Base-by-base conservation (phyloP, 2,797 vertebrate species). In the Meda fulgida region DNA sequence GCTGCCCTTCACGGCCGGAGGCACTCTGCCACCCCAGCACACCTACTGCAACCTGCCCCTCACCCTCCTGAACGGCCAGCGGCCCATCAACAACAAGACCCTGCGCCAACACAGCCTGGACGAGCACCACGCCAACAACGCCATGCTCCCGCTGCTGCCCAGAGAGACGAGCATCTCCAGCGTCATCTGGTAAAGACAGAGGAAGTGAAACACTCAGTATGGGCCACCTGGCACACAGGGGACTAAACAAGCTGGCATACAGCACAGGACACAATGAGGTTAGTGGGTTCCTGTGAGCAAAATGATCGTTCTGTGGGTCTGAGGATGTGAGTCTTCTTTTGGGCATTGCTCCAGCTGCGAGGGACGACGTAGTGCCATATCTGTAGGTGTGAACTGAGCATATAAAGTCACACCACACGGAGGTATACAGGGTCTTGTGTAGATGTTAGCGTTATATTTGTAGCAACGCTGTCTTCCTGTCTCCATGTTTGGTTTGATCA, bases 41-140 rank as follows among this genome's bases (percentile, higher is more conserved):
- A 99, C 98, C 95, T 99, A 99, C 95, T 99, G 98, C 96, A 99
- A 99, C 97, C 99, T 99, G 97, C 98, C 98, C 78, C 98, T 99
- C 90, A 99, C 98, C 92, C 97, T 99, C 90, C 98, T 99, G 93
- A 99, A 99, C 0, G 98, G 98, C 87, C 98, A 99, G 94, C 95
- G 98, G 93, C 97, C 97, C 0, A 96, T 97, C 60, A 96, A 96
- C 60, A 96, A 96, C 94, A 99, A 99, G 96, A 95, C 95, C 85
- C 94, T 94, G 92, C 96, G 97, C 91, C 97, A 99, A 93, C 97
- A 97, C 94, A 98, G 97, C 92, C 96, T 98, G 21, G 98, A 99
- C 38, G 97, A 99, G 93, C 97, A 97, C 84, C 98, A 99, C 86
- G 97, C 97, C 92, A 99, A 98, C 94, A 99, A 98, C 91, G 97